Evolutionary conservation across 2,888 invertebrate genomes (phyloP).

Genomic region (Aplocera efformata): DNA sequence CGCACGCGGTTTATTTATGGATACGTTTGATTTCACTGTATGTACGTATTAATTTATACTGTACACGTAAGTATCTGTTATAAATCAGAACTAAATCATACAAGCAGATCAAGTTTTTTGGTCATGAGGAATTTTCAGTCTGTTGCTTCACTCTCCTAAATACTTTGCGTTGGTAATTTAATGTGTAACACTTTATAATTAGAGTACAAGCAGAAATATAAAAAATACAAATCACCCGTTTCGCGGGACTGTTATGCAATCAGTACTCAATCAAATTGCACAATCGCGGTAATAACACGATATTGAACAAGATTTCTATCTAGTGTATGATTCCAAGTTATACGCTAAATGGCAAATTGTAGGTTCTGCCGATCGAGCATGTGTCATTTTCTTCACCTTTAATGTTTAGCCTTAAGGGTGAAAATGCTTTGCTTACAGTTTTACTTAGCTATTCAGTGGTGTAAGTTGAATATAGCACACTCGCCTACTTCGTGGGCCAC

Average conservation of each 20-base stretch:
- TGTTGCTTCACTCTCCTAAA: too few relatives aligned
- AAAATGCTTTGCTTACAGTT: slow-evolving; percentile 20
- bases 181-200: too few relatives aligned
- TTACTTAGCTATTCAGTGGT: slow-evolving; percentile 9
- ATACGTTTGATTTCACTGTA: too few relatives aligned
- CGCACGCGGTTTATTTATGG: too few relatives aligned
- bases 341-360: slow-evolving; percentile 74
- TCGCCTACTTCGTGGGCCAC: slow-evolving; percentile 38
- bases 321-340: slow-evolving; percentile 59
- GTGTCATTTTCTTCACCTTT: slow-evolving; percentile 34
- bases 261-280: slow-evolving; percentile 47
- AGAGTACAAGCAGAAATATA: too few relatives aligned
- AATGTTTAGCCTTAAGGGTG: slow-evolving; percentile 33
- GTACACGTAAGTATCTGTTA: too few relatives aligned
- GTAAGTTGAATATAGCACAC: slow-evolving; percentile 25
- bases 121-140: too few relatives aligned
- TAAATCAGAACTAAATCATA: too few relatives aligned
- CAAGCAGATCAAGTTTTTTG: too few relatives aligned
- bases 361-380: slow-evolving; percentile 54
- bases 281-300: slow-evolving; percentile 57
- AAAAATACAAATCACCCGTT: too few relatives aligned
- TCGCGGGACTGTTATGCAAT: slow-evolving; percentile 34
- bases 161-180: too few relatives aligned
- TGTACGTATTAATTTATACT: too few relatives aligned
- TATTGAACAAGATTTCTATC: slow-evolving; percentile 64